Evolutionary conservation across 2,113 vertebrate genomes (phyloP).

Genomic region (Proteles cristata): DNA sequence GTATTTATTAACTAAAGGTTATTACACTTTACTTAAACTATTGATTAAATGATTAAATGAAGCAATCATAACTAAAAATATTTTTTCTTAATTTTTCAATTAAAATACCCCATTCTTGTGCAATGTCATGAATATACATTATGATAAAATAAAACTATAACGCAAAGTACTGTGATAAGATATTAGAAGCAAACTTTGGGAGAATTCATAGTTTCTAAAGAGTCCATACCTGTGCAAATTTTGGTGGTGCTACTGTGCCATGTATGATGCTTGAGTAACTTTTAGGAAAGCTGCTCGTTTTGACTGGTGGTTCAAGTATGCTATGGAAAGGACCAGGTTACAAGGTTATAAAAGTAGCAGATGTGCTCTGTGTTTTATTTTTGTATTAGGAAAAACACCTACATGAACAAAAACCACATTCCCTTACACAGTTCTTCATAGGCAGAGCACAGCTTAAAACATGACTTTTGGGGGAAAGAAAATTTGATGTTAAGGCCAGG

Average conservation of each 20-base stretch:
- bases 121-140: neutral
- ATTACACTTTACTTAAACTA: neutral
- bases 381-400: conserved; percentile 42
- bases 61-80: neutral
- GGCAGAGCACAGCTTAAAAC: neutral
- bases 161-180: neutral
- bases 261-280: neutral
- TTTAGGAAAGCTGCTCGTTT: neutral
- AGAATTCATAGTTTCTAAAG: neutral
- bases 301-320: neutral
- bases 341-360: neutral
- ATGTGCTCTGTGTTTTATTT: neutral
- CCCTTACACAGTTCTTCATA: neutral
- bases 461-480: neutral
- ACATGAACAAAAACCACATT: neutral
- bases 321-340: neutral
- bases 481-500: neutral
- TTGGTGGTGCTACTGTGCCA: neutral
- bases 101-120: neutral
- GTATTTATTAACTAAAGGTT: conserved; percentile 16
- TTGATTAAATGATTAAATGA: neutral
- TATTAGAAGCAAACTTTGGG: conserved; percentile 8
- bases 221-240: neutral
- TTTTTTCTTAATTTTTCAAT: neutral
- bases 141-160: neutral